phyloP scores from a whole-genome alignment of 2,888 invertebrate species.

The Tineola bisselliella region DNA sequence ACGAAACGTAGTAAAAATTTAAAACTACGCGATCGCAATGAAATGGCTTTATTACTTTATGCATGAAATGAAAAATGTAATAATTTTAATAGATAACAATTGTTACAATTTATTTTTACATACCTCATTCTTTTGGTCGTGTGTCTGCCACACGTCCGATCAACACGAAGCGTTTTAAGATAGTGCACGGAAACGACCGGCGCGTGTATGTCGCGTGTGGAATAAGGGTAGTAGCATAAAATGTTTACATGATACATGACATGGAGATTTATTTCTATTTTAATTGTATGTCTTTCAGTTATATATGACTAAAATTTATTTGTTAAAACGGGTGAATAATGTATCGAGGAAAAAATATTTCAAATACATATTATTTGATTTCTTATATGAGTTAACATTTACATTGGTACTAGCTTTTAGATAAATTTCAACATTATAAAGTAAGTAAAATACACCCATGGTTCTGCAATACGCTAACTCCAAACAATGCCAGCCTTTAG shows the following conservation, averaged over 20 bases:
- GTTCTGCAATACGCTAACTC: too few relatives aligned
- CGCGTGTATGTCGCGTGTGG: conserved; percentile 18
- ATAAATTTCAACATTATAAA: too few relatives aligned
- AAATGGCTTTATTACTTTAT: background rate
- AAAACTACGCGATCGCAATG: background rate
- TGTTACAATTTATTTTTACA: background rate
- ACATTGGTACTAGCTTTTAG: too few relatives aligned
- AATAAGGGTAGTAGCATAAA: conserved; percentile 21
- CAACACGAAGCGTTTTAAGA: conserved; percentile 24
- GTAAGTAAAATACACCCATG: too few relatives aligned
- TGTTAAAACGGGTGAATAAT: too few relatives aligned
- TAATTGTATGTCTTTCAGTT: background rate
- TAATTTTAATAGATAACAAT: conserved; percentile 1
- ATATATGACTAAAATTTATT: background rate
- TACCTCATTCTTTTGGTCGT: background rate
- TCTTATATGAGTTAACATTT: too few relatives aligned
- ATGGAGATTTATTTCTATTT: background rate
- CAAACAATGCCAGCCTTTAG: too few relatives aligned
- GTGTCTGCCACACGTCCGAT: conserved; percentile 21
- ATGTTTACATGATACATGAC: conserved; percentile 25
- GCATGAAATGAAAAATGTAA: background rate
- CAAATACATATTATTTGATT: too few relatives aligned
- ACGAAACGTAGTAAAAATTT: too few relatives aligned
- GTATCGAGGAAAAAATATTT: too few relatives aligned
- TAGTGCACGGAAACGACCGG: conserved; percentile 17